Evolutionary conservation across 2,888 invertebrate species (phyloP).

Genomic region (Drosophila pseudotakahashii): DNA sequence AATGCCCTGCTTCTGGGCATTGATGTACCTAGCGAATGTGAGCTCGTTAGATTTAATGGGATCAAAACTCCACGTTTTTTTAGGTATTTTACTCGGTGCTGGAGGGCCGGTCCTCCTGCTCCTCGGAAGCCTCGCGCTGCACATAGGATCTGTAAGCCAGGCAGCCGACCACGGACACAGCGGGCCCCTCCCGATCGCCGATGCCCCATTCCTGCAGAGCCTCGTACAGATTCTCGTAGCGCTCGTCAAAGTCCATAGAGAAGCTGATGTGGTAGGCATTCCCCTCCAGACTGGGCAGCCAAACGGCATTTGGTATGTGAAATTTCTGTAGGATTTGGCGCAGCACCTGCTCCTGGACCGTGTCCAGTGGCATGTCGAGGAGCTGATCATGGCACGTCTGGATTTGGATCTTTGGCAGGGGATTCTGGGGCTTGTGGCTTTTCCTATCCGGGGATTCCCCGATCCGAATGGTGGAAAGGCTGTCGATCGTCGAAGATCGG

Average conservation of each 20-base stretch:
- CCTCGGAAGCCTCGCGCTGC: slow-evolving; percentile 18
- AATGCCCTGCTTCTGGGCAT: slow-evolving; percentile 77
- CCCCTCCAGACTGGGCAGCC: slow-evolving; percentile 85
- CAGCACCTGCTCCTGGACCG: slow-evolving; percentile 84
- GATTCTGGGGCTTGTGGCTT: slow-evolving; percentile 3
- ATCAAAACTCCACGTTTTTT: background rate
- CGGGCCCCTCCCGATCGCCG: slow-evolving; percentile 86
- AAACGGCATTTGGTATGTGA: slow-evolving; percentile 86
- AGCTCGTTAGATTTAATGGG: background rate
- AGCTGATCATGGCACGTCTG: slow-evolving; percentile 39
- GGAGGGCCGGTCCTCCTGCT: slow-evolving; percentile 3
- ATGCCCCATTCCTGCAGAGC: slow-evolving; percentile 87
- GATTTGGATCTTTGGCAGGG: slow-evolving; percentile 40
- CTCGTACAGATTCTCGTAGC: slow-evolving; percentile 87
- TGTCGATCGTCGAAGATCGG: slow-evolving; percentile 21
- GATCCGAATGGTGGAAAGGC: slow-evolving; percentile 24
- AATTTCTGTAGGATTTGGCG: slow-evolving; percentile 85
- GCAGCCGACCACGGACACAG: slow-evolving; percentile 88
- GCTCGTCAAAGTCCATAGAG: slow-evolving; percentile 86
- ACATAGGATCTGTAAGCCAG: slow-evolving; percentile 84
- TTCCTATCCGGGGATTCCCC: slow-evolving; percentile 1
- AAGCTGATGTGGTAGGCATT: slow-evolving; percentile 86
- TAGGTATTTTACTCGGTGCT: slow-evolving; percentile 19
- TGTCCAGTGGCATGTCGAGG: slow-evolving; percentile 64
- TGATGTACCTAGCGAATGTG: slow-evolving; percentile 53